Percentiles rank a stretch among this genome's conserved stretches.
phyloP scores from a whole-genome alignment of 37 sponge, comb jelly and placozoan genomes.

The Hormiphora californensis region DNA sequence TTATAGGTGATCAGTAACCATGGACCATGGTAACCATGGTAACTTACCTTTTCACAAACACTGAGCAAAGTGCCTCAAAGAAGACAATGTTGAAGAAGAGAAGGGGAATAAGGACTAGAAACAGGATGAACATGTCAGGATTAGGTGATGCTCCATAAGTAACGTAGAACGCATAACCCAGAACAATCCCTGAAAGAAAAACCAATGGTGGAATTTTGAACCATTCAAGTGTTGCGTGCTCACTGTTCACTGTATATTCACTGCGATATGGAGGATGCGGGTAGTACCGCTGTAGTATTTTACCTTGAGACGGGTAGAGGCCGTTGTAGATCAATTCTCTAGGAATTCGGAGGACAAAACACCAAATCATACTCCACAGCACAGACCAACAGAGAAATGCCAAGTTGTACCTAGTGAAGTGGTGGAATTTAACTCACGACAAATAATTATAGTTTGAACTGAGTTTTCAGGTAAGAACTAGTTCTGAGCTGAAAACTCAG shows the following conservation, averaged over 20 bases:
- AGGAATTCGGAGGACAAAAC: conserved; percentile 21
- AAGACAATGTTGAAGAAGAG: conserved; percentile 49
- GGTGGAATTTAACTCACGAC: too few species aligned
- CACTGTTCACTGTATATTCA: too few species aligned
- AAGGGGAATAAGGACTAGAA: background rate
- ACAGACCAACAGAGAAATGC: conserved; percentile 28
- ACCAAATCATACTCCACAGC: conserved; percentile 45
- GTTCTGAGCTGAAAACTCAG: too few species aligned
- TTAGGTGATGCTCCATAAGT: background rate
- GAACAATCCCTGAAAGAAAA: background rate
- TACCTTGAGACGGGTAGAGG: conserved; percentile 26
- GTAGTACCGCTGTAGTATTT: too few species aligned
- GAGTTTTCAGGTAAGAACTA: too few species aligned
- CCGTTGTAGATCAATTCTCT: conserved; percentile 35
- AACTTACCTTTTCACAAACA: conserved; percentile 22
- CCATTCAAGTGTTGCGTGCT: too few species aligned
- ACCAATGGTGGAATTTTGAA: too few species aligned
- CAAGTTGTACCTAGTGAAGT: conserved; percentile 16
- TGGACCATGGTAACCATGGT: background rate
- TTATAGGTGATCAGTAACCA: background rate
- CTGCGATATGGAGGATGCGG: too few species aligned
- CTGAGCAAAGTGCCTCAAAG: conserved; percentile 38
- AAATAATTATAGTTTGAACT: too few species aligned
- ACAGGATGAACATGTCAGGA: background rate
- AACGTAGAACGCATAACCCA: conserved; percentile 25